Evolutionary conservation across 2,888 invertebrate genomes (phyloP), one percentile per base, ranked within the genome.

Genomic region (Euzetes globulus): DNA sequence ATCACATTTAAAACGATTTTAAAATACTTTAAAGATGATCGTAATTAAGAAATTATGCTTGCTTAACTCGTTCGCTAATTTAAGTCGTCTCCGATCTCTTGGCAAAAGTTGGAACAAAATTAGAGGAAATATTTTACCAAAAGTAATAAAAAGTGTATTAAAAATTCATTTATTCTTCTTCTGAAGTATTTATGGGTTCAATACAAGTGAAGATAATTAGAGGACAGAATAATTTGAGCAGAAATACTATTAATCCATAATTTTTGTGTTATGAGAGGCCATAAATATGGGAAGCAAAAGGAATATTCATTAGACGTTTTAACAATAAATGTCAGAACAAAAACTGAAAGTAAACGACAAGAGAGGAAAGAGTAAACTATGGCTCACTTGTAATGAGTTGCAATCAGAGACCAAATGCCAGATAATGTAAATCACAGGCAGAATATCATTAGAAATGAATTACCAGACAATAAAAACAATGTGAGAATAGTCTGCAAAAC

Each of bases 381-480:
- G 33, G 7, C 33, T 33, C 33, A 33, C 33, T 33, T 33, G 7
- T 33, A 33, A 33, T 33, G 33, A 33, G 33, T 33, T 33, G 4
- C 33, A 33, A 33, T 33, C 33, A 33, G 33, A 33, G 13, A 50
- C 4, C 13, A 58, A n/a, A 58, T 25, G 19, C 2, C 7, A 17
- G 19, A 22, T 22, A 22, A 58, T 58, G 19, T 25, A 63, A n/a
- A 63, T 22, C 33, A 29, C 29, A 63, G n/a, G 13, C 1, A 33
- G 58, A 63, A 29, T 33, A 33, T 29, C 63, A 29, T 63, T 63
- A 63, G 63, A 63, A 29, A 63, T 33, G 29, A 29, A 63, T 63
- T 63, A 63, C 55, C 9, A 55, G 17, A 55, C 25, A 22, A 63
- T 63, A 29, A 22, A 63, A 63, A 33, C 33, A 33, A 63, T 63